Evolutionary conservation across 2,113 vertebrate species (phyloP).

Genomic region (Pycnonotus jocosus): DNA sequence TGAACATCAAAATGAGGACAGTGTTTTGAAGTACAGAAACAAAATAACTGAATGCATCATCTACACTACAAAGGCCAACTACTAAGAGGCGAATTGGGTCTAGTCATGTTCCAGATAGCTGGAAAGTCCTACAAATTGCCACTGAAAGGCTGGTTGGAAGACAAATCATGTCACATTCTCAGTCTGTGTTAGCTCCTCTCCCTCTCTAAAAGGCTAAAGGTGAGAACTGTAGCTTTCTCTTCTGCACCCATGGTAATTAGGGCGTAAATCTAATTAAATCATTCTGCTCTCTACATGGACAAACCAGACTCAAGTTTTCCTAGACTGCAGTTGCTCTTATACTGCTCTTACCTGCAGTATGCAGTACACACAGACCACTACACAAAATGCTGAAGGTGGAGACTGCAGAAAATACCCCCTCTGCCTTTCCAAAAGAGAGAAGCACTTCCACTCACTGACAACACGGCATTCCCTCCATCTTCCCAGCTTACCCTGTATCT

Average conservation of each 20-base stretch:
- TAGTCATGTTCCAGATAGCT: background rate
- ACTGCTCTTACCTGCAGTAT: background rate
- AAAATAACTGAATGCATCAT: background rate
- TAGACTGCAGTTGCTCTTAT: background rate
- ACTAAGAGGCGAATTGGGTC: background rate
- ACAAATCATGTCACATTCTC: background rate
- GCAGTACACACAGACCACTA: background rate
- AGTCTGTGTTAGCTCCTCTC: background rate
- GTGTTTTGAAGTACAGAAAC: constrained; percentile 22
- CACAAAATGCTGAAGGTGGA: background rate
- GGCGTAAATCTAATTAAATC: background rate
- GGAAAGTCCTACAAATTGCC: background rate
- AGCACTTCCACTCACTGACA: background rate
- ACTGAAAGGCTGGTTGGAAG: constrained; percentile 22
- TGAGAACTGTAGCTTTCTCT: background rate
- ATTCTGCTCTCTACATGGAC: background rate
- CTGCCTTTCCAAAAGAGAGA: background rate
- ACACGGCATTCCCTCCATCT: background rate
- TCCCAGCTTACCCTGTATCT: constrained; percentile 13
- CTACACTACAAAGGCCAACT: background rate
- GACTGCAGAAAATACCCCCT: background rate
- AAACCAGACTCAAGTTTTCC: background rate
- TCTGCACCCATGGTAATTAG: background rate
- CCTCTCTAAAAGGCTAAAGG: background rate
- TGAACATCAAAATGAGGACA: constrained; percentile 35